Evolutionary conservation across 1,140 invertebrate species (phyloP).

Genomic region (Zaprionus inermis): DNA sequence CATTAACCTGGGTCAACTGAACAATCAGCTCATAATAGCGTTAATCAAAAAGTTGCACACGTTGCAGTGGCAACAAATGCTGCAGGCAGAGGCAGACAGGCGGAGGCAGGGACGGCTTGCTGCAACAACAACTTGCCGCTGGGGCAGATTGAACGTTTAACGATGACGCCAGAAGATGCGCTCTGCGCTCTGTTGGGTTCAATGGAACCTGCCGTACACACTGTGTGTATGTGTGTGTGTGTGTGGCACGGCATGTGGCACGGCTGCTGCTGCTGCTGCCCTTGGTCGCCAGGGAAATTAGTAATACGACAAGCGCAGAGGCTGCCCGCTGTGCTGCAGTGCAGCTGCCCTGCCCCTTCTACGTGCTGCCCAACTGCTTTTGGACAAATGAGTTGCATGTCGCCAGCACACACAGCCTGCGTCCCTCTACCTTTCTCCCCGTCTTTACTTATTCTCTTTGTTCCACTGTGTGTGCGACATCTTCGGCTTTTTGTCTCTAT

Average conservation of each 20-base stretch:
- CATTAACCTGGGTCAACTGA: constrained; percentile 74
- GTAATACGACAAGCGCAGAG: constrained; percentile 80
- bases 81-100: neutral
- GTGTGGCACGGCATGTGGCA: constrained; percentile 16
- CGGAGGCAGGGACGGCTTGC: constrained; percentile 15
- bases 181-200: constrained; percentile 41
- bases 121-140: constrained; percentile 48
- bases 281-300: constrained; percentile 82
- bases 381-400: constrained; percentile 75
- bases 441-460: constrained; percentile 73
- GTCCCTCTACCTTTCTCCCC: constrained; percentile 44
- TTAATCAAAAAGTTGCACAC: constrained; percentile 78
- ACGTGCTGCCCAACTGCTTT: constrained; percentile 12
- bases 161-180: constrained; percentile 42
- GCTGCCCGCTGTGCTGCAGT: constrained; percentile 32
- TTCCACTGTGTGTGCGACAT: constrained; percentile 31
- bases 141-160: constrained; percentile 68
- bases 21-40: constrained; percentile 80
- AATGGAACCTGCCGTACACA: constrained; percentile 48
- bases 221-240: neutral
- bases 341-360: constrained; percentile 5
- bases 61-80: constrained; percentile 42
- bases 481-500: constrained; percentile 71
- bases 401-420: constrained; percentile 42
- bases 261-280: constrained; percentile 13